Conservation (phyloP, 2,888 invertebrate species). For the Athripsodes cinereus region DNA sequence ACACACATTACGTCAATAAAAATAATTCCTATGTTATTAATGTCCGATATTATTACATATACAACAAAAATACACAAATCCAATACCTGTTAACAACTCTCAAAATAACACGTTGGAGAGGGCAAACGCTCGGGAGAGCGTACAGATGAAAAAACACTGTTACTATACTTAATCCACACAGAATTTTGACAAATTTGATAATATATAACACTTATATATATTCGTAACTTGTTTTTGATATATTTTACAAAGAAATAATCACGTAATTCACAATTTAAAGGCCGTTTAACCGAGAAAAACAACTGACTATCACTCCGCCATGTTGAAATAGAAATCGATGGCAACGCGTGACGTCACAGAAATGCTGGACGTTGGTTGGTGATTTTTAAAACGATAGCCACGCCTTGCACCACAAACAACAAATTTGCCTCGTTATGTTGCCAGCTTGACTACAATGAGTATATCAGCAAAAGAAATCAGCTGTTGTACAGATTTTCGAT, state of each 20-base stretch:
- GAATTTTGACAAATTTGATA: not conserved
- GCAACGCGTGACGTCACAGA: constrained; percentile 29
- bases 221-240: not conserved
- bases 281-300: constrained; percentile 27
- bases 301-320: constrained; percentile 42
- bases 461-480: not conserved
- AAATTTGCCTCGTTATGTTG: constrained; percentile 5
- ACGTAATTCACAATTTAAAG: not conserved
- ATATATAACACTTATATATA: not conserved
- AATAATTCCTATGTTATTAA: too few relatives aligned
- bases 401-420: constrained; percentile 9
- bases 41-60: not conserved
- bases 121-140: constrained; percentile 6
- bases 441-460: not conserved
- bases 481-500: not conserved
- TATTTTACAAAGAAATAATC: not conserved
- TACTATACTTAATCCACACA: not conserved
- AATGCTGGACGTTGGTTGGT: constrained; percentile 24
- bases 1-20: too few relatives aligned
- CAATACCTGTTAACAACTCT: constrained; percentile 18
- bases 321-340: constrained; percentile 39
- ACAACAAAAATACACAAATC: constrained; percentile 3
- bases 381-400: constrained; percentile 17
- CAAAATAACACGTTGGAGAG: constrained; percentile 19
- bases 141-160: not conserved